These are phyloP conservation scores for Lates japonicus DNA, from an alignment of 2,797 vertebrate genomes.

Conservation along the genomic window DNA sequence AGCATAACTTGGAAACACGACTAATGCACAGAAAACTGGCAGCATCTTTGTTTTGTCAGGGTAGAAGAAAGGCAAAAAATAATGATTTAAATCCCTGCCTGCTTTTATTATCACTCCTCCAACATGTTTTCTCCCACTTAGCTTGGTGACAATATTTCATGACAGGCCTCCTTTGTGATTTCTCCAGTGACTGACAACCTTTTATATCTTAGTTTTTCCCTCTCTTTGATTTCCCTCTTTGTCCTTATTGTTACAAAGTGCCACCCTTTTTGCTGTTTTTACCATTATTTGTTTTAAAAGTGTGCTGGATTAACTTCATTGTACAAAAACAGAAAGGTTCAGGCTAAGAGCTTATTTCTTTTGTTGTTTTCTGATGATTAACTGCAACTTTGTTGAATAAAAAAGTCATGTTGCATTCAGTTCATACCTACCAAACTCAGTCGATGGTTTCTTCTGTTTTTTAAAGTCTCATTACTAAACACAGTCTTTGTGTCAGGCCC, in stretches of 20 bases:
- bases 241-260: neutral
- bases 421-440: neutral
- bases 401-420: neutral
- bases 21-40: slow-evolving; percentile 10
- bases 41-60: slow-evolving; percentile 39
- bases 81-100: neutral
- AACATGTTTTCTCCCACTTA: slow-evolving; percentile 53
- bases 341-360: neutral
- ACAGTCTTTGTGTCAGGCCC: neutral
- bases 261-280: slow-evolving; percentile 21
- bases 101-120: slow-evolving; percentile 63
- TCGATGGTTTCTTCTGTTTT: neutral
- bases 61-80: neutral
- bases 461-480: neutral
- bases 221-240: slow-evolving; percentile 34
- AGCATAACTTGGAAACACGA: neutral
- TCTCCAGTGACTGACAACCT: slow-evolving; percentile 54
- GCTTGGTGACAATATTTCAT: slow-evolving; percentile 47
- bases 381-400: neutral
- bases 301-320: neutral
- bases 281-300: neutral
- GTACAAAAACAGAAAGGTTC: neutral
- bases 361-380: neutral
- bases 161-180: slow-evolving; percentile 52
- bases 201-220: neutral